These are phyloP conservation scores for Itoplectis maculator DNA, from an alignment of 2,888 invertebrate genomes.

Conservation along the genomic window DNA sequence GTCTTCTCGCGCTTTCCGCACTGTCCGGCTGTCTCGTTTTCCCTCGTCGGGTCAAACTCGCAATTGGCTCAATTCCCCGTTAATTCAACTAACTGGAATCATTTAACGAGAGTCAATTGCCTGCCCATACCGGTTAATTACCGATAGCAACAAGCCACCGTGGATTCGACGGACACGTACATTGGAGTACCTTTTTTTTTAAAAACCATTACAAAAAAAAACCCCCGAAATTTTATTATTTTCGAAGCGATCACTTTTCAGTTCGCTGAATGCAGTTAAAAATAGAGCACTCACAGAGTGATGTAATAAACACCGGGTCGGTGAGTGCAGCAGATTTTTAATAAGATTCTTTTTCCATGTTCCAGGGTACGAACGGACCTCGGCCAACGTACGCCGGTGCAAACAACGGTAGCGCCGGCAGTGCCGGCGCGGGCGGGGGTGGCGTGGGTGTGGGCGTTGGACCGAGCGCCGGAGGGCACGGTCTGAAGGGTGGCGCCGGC, in stretches of 20 bases:
- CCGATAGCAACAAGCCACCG: too few species aligned
- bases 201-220: too few species aligned
- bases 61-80: background rate
- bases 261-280: too few species aligned
- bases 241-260: too few species aligned
- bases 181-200: too few species aligned
- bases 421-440: slow-evolving; percentile 86
- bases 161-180: too few species aligned
- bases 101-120: background rate
- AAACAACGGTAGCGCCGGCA: slow-evolving; percentile 83
- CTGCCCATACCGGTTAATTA: background rate
- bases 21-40: too few species aligned
- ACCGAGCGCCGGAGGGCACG: slow-evolving; percentile 85
- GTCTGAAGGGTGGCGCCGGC: slow-evolving; percentile 86
- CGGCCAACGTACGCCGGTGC: slow-evolving; percentile 83
- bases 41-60: too few species aligned
- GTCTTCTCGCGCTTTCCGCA: background rate
- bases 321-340: background rate
- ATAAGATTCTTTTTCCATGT: slow-evolving; percentile 12
- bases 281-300: too few species aligned
- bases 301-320: too few species aligned
- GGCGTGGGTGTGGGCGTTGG: slow-evolving; percentile 86
- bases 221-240: too few species aligned
- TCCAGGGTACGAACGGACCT: slow-evolving; percentile 82
- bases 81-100: slow-evolving; percentile 1